Percentiles rank a stretch among this genome's conserved stretches.
These are phyloP conservation scores for Leptinotarsa lineolata DNA, from an alignment of 1,140 invertebrate genomes.

Conservation along the genomic window DNA sequence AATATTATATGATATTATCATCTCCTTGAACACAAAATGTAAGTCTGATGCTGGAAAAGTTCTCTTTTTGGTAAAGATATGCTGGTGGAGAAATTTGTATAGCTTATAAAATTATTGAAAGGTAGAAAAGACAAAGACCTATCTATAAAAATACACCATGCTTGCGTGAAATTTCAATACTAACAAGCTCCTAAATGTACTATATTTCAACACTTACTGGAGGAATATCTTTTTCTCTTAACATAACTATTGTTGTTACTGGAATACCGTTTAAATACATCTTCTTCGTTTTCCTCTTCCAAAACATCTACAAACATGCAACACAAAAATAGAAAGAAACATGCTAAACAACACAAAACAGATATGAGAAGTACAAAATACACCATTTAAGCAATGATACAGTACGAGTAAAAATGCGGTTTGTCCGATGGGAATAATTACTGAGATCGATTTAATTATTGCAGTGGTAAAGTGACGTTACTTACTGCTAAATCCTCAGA, in stretches of 20 bases:
- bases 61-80: constrained; percentile 14
- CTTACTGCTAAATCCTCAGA: no score
- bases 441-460: constrained; percentile 1
- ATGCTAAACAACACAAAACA: neutral
- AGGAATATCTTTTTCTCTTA: constrained; percentile 58
- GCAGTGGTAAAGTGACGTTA: neutral
- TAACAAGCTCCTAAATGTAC: neutral
- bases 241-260: constrained; percentile 43
- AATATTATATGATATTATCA: neutral
- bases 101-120: no score
- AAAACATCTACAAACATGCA: constrained; percentile 56
- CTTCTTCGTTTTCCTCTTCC: constrained; percentile 59
- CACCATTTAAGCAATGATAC: neutral
- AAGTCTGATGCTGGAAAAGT: constrained; percentile 6
- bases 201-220: constrained; percentile 57
- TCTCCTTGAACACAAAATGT: neutral
- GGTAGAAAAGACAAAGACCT: no score
- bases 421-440: neutral
- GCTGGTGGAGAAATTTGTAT: neutral
- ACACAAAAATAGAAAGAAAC: constrained; percentile 17
- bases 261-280: constrained; percentile 55
- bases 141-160: no score
- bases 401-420: neutral
- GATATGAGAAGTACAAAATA: neutral
- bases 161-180: no score